Evolutionary conservation across 2,888 invertebrate species (phyloP).

Genomic region (Pachycephus smyrnensis): DNA sequence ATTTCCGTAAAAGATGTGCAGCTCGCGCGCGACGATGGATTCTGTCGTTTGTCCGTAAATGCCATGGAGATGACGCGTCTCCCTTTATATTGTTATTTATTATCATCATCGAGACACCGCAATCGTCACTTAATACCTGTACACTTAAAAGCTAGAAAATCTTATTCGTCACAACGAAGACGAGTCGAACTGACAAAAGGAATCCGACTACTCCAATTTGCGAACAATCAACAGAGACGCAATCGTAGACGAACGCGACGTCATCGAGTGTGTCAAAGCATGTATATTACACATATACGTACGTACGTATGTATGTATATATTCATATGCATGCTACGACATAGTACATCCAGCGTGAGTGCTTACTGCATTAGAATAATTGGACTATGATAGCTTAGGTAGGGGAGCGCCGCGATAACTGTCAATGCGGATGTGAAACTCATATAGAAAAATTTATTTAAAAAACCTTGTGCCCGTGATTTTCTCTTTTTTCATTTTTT

Average conservation of each 20-base stretch:
- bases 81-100: background rate
- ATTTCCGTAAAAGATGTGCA: background rate
- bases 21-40: background rate
- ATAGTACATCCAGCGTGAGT: slow-evolving; percentile 47
- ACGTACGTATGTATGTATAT: background rate
- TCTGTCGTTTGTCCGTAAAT: background rate
- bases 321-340: background rate
- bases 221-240: background rate
- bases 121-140: slow-evolving; percentile 47
- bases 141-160: slow-evolving; percentile 57
- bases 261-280: background rate
- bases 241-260: background rate
- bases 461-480: slow-evolving; percentile 45
- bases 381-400: slow-evolving; percentile 48
- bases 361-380: slow-evolving; percentile 48
- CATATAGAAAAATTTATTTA: slow-evolving; percentile 49
- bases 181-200: slow-evolving; percentile 26
- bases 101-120: slow-evolving; percentile 22
- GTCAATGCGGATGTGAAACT: background rate
- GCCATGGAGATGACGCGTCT: background rate
- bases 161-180: slow-evolving; percentile 26
- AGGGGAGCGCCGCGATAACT: slow-evolving; percentile 50
- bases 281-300: background rate
- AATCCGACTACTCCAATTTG: background rate
- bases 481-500: slow-evolving; percentile 6